phyloP scores from a whole-genome alignment of 2,888 invertebrate genomes.

The Metalampra italica region DNA sequence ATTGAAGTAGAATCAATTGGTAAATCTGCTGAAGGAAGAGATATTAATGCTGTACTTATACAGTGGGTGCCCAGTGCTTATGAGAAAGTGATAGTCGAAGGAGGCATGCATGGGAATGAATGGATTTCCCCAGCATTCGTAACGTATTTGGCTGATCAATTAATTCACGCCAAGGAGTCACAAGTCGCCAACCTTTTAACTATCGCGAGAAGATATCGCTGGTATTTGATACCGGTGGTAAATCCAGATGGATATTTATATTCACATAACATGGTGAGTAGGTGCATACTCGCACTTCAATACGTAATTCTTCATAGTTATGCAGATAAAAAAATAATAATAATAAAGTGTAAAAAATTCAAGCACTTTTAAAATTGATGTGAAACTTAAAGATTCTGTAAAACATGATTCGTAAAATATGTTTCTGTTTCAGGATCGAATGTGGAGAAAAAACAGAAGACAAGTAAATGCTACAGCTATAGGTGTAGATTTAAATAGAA shows the following conservation, averaged over 20 bases:
- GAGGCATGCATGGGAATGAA: constrained; percentile 85
- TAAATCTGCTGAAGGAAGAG: constrained; percentile 58
- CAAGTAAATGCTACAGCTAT: constrained; percentile 30
- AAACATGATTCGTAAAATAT: too few species aligned
- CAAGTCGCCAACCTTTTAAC: constrained; percentile 39
- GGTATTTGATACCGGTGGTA: constrained; percentile 83
- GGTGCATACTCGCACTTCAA: too few species aligned
- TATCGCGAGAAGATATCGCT: constrained; percentile 74
- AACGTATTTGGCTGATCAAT: constrained; percentile 75
- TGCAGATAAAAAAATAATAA: too few species aligned
- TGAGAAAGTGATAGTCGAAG: constrained; percentile 75
- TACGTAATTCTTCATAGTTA: too few species aligned
- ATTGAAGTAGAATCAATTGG: constrained; percentile 57
- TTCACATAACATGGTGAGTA: constrained; percentile 24
- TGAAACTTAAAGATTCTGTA: too few species aligned
- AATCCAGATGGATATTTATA: constrained; percentile 87
- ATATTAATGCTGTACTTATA: constrained; percentile 47
- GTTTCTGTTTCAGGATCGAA: constrained; percentile 63
- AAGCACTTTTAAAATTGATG: too few species aligned
- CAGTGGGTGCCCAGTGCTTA: neutral
- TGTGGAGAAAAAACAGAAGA: constrained; percentile 82
- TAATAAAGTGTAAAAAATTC: too few species aligned
- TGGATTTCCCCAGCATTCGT: constrained; percentile 83
- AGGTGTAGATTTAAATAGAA: constrained; percentile 82
- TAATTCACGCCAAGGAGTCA: constrained; percentile 56